phyloP scores from a whole-genome alignment of 2,113 vertebrate genomes.

The Oophaga pumilio region DNA sequence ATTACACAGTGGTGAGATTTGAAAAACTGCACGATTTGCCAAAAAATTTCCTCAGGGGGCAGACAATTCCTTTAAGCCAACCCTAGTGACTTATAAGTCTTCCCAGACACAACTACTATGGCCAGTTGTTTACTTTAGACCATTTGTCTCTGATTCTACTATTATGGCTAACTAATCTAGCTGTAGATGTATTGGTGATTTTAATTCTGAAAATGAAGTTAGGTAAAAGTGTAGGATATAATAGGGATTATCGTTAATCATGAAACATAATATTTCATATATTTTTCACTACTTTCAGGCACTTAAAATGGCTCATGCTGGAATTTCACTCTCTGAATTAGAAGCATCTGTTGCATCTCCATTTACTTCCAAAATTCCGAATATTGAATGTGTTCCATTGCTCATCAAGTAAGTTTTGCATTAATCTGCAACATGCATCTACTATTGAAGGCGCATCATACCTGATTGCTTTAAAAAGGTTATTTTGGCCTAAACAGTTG shows the following conservation, averaged over 20 bases:
- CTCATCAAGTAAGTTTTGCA: slow-evolving; percentile 53
- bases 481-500: too few species aligned
- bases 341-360: too few species aligned
- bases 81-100: not conserved
- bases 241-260: not conserved
- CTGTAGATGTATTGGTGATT: not conserved
- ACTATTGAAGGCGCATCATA: too few species aligned
- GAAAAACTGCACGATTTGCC: too few species aligned
- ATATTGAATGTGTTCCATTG: too few species aligned
- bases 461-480: too few species aligned
- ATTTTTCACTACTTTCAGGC: not conserved
- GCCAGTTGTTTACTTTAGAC: not conserved
- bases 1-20: too few species aligned
- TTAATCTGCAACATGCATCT: not conserved
- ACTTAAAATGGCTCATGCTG: too few species aligned
- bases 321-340: too few species aligned
- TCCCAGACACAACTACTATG: not conserved
- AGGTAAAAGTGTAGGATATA: not conserved
- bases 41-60: too few species aligned
- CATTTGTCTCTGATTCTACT: not conserved
- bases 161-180: too few species aligned
- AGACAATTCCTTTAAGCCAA: not conserved
- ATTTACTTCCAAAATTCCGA: too few species aligned
- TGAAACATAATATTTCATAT: not conserved
- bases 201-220: not conserved